Evolutionary conservation across 2,113 vertebrate species (phyloP).

Genomic region (Panurus biarmicus): DNA sequence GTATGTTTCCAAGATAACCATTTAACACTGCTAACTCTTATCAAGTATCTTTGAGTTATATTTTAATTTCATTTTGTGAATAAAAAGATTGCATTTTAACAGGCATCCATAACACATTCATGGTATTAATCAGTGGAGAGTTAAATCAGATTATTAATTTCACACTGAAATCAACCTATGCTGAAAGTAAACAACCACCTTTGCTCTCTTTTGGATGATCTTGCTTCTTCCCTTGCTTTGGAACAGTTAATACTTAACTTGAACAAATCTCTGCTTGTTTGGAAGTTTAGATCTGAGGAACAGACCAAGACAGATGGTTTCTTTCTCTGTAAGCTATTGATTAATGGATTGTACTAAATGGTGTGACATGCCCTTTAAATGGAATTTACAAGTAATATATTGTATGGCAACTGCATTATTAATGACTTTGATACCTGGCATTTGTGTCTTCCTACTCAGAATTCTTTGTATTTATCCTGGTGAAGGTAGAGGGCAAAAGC

Average conservation of each 20-base stretch:
- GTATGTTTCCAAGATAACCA: not conserved
- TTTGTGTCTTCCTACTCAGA: slow-evolving; percentile 20
- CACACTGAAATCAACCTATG: not conserved
- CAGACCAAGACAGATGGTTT: slow-evolving; percentile 10
- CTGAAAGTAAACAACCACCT: not conserved
- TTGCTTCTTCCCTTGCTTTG: not conserved
- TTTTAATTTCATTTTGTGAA: not conserved
- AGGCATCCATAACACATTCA: not conserved
- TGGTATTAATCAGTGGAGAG: not conserved
- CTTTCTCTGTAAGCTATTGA: slow-evolving; percentile 30
- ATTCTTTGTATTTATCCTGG: slow-evolving; percentile 37
- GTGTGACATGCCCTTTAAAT: slow-evolving; percentile 47
- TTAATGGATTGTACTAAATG: slow-evolving; percentile 52
- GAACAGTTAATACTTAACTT: not conserved
- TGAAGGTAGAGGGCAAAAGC: not conserved
- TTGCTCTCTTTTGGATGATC: not conserved
- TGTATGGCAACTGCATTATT: slow-evolving; percentile 13
- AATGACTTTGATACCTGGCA: slow-evolving; percentile 41
- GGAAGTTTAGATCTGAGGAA: slow-evolving; percentile 38
- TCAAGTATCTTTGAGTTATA: not conserved
- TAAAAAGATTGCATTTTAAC: not conserved
- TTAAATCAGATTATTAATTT: slow-evolving; percentile 17
- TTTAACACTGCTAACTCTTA: not conserved
- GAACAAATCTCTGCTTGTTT: slow-evolving; percentile 30
- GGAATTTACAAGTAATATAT: slow-evolving; percentile 57